Percentiles rank a stretch among this genome's conserved stretches.
These are phyloP conservation scores for Pardosa pseudoannulata DNA, from an alignment of 2,888 invertebrate genomes.

Conservation along the genomic window DNA sequence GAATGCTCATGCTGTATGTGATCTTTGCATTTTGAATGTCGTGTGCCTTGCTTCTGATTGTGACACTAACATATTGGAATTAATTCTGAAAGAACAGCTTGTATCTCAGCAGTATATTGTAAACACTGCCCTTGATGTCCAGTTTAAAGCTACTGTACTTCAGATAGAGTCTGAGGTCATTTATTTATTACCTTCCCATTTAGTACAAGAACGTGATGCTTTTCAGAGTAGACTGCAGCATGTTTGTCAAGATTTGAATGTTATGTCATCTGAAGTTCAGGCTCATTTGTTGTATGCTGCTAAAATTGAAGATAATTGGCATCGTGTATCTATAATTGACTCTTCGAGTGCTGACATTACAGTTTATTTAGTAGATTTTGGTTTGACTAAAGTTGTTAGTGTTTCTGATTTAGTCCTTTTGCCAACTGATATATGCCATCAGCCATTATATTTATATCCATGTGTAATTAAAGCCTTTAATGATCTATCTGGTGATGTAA, in stretches of 20 bases:
- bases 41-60: conserved; percentile 18
- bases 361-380: conserved; percentile 51
- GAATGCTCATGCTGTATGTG: conserved; percentile 1
- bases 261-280: conserved; percentile 5
- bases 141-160: conserved; percentile 41
- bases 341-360: not conserved
- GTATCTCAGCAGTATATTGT: conserved; percentile 27
- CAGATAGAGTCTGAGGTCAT: conserved; percentile 8
- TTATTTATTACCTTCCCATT: conserved; percentile 37
- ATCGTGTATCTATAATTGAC: conserved; percentile 7
- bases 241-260: not conserved
- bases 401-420: conserved; percentile 7
- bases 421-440: conserved; percentile 38
- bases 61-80: too few relatives aligned
- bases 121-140: not conserved
- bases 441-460: conserved; percentile 25
- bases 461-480: conserved; percentile 27
- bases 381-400: not conserved
- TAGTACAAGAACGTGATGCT: conserved; percentile 6
- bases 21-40: conserved; percentile 18
- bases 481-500: not conserved
- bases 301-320: conserved; percentile 33
- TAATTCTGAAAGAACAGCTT: conserved; percentile 24
- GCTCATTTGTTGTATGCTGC: conserved; percentile 45
- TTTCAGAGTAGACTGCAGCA: conserved; percentile 10